Evolutionary conservation across 2,888 invertebrate genomes (phyloP).

Genomic region (Erebia epiphron): DNA sequence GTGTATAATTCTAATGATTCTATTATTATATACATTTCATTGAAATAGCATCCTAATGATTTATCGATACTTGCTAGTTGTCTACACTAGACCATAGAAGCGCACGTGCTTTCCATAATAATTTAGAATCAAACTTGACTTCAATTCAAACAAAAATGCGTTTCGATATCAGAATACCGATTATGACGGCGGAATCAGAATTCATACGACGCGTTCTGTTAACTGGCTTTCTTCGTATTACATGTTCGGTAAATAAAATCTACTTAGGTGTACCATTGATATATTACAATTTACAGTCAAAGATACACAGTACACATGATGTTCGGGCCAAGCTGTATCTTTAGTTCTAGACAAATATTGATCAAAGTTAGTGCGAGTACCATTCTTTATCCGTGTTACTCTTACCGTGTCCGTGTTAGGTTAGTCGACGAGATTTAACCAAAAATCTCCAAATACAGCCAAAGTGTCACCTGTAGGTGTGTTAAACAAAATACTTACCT

Average conservation of each 20-base stretch:
- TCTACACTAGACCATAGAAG: background rate
- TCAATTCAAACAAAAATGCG: constrained; percentile 22
- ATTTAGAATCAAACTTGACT: constrained; percentile 21
- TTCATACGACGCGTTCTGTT: constrained; percentile 31
- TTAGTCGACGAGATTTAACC: too few relatives aligned
- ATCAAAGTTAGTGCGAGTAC: too few relatives aligned
- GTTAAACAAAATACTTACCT: too few relatives aligned
- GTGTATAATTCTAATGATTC: too few relatives aligned
- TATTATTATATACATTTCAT: background rate
- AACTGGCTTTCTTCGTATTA: constrained; percentile 35
- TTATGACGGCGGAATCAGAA: constrained; percentile 20
- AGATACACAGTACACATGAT: background rate
- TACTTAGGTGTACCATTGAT: constrained; percentile 3
- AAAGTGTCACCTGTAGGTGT: too few relatives aligned
- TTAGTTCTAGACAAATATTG: too few relatives aligned
- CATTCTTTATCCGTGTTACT: too few relatives aligned
- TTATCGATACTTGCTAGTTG: background rate
- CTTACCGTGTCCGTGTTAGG: too few relatives aligned
- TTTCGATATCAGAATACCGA: constrained; percentile 26
- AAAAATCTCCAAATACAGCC: too few relatives aligned
- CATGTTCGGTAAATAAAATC: constrained; percentile 24
- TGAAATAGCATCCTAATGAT: background rate
- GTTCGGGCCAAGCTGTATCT: too few relatives aligned
- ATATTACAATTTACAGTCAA: background rate
- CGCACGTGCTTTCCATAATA: constrained; percentile 27